These are phyloP conservation scores for Incurvaria masculella DNA, from an alignment of 2,888 invertebrate genomes.

Conservation along the genomic window DNA sequence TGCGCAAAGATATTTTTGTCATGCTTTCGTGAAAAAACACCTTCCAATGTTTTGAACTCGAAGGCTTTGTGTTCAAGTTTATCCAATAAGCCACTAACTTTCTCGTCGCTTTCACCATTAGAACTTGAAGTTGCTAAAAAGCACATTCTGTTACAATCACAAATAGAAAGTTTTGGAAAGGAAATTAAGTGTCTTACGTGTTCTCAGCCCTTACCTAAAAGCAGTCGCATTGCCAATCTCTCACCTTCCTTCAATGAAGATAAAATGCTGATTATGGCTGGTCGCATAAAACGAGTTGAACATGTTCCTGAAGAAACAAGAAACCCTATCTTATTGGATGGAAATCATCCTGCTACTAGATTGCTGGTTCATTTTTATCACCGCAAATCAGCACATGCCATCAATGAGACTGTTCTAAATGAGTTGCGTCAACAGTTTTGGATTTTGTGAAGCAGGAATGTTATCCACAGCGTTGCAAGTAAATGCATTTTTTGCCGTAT, in stretches of 20 bases:
- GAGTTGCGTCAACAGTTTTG: slow-evolving; percentile 7
- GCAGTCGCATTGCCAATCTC: not conserved
- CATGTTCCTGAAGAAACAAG: not conserved
- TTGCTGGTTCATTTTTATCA: too few species aligned
- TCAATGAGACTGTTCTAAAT: slow-evolving; percentile 6
- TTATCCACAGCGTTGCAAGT: not conserved
- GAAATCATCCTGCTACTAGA: too few species aligned
- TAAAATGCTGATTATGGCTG: not conserved
- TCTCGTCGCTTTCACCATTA: too few species aligned
- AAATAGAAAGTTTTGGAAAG: too few species aligned
- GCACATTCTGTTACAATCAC: too few species aligned
- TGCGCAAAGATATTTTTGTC: too few species aligned
- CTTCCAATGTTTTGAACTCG: too few species aligned
- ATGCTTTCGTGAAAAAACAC: too few species aligned
- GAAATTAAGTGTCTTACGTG: too few species aligned
- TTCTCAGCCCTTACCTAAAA: not conserved
- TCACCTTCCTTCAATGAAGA: slow-evolving; percentile 1
- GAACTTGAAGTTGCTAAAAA: too few species aligned
- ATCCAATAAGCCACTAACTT: too few species aligned
- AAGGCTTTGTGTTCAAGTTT: too few species aligned
- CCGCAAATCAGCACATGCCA: slow-evolving; percentile 5
- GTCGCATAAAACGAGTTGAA: slow-evolving; percentile 1
- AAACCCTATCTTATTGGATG: slow-evolving; percentile 1
- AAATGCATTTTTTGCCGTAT: slow-evolving; percentile 1
- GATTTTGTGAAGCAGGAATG: slow-evolving; percentile 4